Conservation (phyloP, 1,140 invertebrate species). For the Leptopilina clavipes region DNA sequence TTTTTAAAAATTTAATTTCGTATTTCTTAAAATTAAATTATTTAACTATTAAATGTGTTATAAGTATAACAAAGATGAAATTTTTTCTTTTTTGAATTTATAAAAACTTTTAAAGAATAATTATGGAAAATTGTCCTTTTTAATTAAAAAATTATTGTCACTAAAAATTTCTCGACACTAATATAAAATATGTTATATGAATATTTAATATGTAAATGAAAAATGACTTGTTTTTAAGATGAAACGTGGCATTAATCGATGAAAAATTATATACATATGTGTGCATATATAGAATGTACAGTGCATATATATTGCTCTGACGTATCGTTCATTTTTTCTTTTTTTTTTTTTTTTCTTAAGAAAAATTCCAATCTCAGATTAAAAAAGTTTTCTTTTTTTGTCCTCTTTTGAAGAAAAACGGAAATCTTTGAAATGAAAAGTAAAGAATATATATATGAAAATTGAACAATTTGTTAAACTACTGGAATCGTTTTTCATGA, state of each 20-base stretch:
- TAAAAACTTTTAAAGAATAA: no score
- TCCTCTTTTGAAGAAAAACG: background rate
- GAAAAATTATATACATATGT: background rate
- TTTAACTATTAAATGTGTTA: no score
- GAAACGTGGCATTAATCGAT: constrained; percentile 17
- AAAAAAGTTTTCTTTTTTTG: background rate
- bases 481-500: background rate
- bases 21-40: no score
- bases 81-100: no score
- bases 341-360: background rate
- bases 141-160: no score
- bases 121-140: no score
- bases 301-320: background rate
- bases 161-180: background rate
- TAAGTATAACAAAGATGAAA: no score
- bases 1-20: no score
- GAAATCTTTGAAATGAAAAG: background rate
- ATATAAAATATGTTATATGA: background rate
- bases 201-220: background rate
- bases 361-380: background rate
- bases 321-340: background rate
- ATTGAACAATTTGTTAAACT: background rate
- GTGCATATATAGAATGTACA: no score
- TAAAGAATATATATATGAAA: background rate
- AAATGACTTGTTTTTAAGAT: background rate